phyloP scores from a whole-genome alignment of 1,140 invertebrate species.

The Zelostemma sp. region DNA sequence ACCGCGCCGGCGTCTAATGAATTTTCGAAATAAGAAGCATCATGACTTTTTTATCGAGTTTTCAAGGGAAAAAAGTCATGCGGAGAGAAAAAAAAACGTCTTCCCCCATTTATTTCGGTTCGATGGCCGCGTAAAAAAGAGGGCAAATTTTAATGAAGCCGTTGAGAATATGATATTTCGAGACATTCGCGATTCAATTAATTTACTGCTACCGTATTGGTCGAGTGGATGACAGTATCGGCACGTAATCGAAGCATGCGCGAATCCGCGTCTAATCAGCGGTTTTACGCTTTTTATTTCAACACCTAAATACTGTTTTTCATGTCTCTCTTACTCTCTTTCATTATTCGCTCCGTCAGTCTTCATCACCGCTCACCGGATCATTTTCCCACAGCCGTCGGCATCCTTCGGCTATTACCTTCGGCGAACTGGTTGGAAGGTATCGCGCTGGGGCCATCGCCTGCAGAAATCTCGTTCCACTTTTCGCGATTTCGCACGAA shows the following conservation, averaged over 20 bases:
- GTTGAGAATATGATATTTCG: too few species aligned
- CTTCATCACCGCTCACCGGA: conserved; percentile 46
- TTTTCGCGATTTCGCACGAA: conserved; percentile 49
- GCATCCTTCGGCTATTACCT: conserved; percentile 48
- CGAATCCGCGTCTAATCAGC: conserved; percentile 51
- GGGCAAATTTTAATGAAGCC: too few species aligned
- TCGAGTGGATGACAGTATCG: conserved; percentile 15
- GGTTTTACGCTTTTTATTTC: conserved; percentile 45
- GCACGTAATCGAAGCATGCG: conserved; percentile 53
- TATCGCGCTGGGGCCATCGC: conserved; percentile 43
- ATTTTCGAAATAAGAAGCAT: conserved; percentile 46
- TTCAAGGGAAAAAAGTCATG: too few species aligned
- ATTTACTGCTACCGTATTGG: too few species aligned
- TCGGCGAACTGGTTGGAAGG: conserved; percentile 43
- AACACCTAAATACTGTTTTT: conserved; percentile 40
- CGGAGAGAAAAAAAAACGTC: too few species aligned
- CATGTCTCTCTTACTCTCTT: conserved; percentile 27
- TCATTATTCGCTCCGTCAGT: conserved; percentile 15
- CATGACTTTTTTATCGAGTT: conserved; percentile 9
- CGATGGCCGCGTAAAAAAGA: conserved; percentile 8
- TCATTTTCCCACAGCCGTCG: conserved; percentile 49
- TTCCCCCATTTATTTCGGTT: too few species aligned
- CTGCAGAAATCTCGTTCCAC: conserved; percentile 48
- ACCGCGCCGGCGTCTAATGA: conserved; percentile 43
- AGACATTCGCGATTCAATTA: too few species aligned